Evolutionary conservation across 2,113 vertebrate species (phyloP).

Genomic region (Lamprologus lemairii): DNA sequence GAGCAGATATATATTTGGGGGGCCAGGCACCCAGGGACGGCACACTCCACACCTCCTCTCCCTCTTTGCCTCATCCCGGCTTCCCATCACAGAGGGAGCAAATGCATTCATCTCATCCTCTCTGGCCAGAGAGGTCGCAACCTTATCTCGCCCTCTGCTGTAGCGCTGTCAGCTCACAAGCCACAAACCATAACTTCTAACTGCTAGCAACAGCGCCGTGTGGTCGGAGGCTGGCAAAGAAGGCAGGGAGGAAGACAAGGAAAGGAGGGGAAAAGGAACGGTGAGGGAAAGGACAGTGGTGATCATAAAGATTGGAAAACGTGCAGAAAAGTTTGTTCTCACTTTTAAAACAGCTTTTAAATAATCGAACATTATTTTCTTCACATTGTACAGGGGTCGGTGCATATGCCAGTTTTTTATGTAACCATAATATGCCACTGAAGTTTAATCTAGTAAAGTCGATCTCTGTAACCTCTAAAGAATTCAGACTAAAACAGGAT

Average conservation of each 20-base stretch:
- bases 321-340: not conserved
- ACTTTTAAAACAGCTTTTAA: not conserved
- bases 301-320: not conserved
- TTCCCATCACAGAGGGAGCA: slow-evolving; percentile 49
- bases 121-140: slow-evolving; percentile 56
- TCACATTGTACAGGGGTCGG: not conserved
- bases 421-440: not conserved
- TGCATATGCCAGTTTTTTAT: not conserved
- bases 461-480: not conserved
- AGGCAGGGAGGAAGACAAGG: not conserved
- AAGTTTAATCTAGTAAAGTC: not conserved
- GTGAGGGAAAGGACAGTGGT: not conserved
- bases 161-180: slow-evolving; percentile 64
- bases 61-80: not conserved
- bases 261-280: not conserved
- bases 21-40: slow-evolving; percentile 12
- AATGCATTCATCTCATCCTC: slow-evolving; percentile 68
- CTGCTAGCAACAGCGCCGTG: slow-evolving; percentile 10
- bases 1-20: slow-evolving; percentile 48
- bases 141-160: slow-evolving; percentile 69
- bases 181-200: slow-evolving; percentile 68
- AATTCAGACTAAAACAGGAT: not conserved
- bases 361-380: not conserved
- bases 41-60: not conserved
- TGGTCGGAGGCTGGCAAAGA: not conserved